These are phyloP conservation scores for Anarrhichthys ocellatus DNA, from an alignment of 2,113 vertebrate species.

Conservation along the genomic window DNA sequence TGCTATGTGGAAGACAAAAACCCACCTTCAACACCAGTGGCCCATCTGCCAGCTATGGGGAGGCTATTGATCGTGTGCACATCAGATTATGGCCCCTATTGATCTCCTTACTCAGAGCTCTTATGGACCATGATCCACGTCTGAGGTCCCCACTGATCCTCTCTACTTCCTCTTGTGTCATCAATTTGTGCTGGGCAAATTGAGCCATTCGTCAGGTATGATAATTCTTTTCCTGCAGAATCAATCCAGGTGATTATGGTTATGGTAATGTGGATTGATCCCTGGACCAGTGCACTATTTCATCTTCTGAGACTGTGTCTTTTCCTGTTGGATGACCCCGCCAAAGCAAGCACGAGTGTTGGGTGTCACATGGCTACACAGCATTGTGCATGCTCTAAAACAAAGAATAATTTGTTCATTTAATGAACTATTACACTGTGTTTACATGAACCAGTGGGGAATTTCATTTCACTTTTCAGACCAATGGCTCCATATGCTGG, in stretches of 20 bases:
- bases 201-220: conserved; percentile 69
- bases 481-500: conserved; percentile 20
- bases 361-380: conserved; percentile 2
- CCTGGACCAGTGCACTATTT: conserved; percentile 43
- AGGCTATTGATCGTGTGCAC: conserved; percentile 67
- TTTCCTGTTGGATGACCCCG: conserved; percentile 22
- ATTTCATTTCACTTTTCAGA: conserved; percentile 16
- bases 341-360: not conserved
- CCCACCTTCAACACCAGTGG: conserved; percentile 14
- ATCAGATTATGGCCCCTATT: conserved; percentile 68
- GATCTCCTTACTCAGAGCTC: conserved; percentile 58
- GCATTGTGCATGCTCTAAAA: conserved; percentile 10
- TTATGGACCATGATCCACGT: conserved; percentile 64
- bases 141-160: conserved; percentile 28
- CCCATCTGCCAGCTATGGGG: conserved; percentile 39
- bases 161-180: conserved; percentile 38
- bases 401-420: not conserved
- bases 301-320: conserved; percentile 55
- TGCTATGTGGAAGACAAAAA: conserved; percentile 44
- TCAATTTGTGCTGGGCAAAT: conserved; percentile 63
- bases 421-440: not conserved
- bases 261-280: conserved; percentile 75
- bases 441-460: not conserved
- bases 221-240: conserved; percentile 65
- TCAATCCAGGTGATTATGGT: conserved; percentile 74